Evolutionary conservation across 1,140 invertebrate species (phyloP).

Genomic region (Drosophila bifasciata): DNA sequence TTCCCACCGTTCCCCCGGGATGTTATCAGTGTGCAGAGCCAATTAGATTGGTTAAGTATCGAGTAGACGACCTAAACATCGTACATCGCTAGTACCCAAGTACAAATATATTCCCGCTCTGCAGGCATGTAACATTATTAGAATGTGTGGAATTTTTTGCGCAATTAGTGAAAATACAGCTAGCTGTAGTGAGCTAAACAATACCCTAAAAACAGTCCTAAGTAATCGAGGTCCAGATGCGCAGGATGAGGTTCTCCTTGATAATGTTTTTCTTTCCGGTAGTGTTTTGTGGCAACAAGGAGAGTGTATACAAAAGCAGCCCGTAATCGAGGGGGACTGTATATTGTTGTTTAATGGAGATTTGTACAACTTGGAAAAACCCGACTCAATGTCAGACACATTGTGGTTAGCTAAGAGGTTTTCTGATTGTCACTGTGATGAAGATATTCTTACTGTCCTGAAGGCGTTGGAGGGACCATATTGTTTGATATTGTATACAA

Average conservation of each 20-base stretch:
- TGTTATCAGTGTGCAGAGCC: too few relatives aligned
- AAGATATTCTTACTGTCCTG: conserved; percentile 33
- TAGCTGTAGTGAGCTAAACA: neutral
- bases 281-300: conserved; percentile 90
- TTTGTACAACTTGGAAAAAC: conserved; percentile 86
- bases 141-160: conserved; percentile 70
- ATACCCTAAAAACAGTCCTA: conserved; percentile 13
- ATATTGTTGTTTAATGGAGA: conserved; percentile 93
- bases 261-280: conserved; percentile 85
- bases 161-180: conserved; percentile 11
- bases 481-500: conserved; percentile 91
- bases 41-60: too few relatives aligned
- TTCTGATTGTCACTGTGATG: conserved; percentile 21
- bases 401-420: conserved; percentile 46
- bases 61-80: too few relatives aligned
- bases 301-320: conserved; percentile 85
- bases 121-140: neutral
- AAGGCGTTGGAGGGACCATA: conserved; percentile 90
- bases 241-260: conserved; percentile 13
- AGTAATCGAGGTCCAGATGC: conserved; percentile 61
- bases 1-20: too few relatives aligned
- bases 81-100: too few relatives aligned
- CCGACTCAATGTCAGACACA: conserved; percentile 49
- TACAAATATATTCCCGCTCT: neutral
- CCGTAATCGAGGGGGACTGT: conserved; percentile 86